A percentile compares a stretch with the other conserved stretches of the same genome.
These are phyloP conservation scores for Melanocharis versteri DNA, from an alignment of 2,113 vertebrate genomes.

Conservation along the genomic window DNA sequence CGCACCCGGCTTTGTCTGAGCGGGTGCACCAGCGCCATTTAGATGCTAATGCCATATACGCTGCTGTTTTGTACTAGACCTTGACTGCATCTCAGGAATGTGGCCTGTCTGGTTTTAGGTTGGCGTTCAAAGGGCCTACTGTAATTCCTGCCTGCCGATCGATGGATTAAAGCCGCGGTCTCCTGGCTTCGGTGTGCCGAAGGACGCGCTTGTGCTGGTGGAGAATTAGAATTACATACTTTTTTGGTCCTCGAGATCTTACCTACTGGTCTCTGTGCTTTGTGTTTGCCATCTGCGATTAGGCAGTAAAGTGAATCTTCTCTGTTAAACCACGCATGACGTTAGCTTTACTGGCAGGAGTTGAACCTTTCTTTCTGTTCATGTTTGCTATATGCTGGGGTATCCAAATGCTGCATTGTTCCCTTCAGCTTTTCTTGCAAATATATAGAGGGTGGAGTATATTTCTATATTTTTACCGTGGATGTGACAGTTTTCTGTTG, in stretches of 20 bases:
- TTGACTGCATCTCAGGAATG: constrained; percentile 48
- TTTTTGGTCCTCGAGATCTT: not conserved
- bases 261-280: not conserved
- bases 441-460: not conserved
- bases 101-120: constrained; percentile 34
- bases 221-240: not conserved
- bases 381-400: not conserved
- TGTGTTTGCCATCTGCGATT: not conserved
- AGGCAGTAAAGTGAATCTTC: not conserved
- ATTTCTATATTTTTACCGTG: not conserved
- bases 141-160: not conserved
- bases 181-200: not conserved
- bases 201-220: not conserved
- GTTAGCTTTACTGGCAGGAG: not conserved
- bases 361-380: not conserved
- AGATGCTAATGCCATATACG: constrained; percentile 29
- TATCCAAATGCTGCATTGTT: not conserved
- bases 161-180: not conserved
- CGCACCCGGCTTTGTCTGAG: not conserved
- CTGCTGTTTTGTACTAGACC: constrained; percentile 37
- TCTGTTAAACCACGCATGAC: not conserved
- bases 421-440: not conserved
- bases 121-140: not conserved
- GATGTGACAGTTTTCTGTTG: not conserved
- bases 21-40: not conserved